These are phyloP conservation scores for Calycopis cecrops DNA, from an alignment of 1,140 invertebrate species.

Conservation along the genomic window DNA sequence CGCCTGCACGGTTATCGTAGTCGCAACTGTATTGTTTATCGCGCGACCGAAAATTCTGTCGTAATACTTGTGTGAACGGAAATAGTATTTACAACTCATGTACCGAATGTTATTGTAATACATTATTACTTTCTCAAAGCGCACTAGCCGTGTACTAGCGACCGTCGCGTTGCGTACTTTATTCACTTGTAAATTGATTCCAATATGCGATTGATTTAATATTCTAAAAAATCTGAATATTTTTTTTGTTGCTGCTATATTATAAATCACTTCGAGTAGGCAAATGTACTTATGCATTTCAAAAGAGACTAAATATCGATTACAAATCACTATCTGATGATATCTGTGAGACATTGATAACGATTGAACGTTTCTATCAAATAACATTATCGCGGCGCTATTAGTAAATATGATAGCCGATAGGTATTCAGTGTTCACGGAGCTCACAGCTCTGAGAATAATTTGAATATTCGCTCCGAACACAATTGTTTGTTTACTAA, in stretches of 20 bases:
- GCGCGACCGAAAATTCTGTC: slow-evolving; percentile 9
- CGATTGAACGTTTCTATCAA: too few relatives aligned
- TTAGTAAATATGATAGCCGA: too few relatives aligned
- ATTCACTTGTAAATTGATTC: slow-evolving; percentile 2
- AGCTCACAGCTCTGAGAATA: too few relatives aligned
- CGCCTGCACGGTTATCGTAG: not conserved
- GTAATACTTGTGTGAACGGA: slow-evolving; percentile 12
- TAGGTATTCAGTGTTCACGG: too few relatives aligned
- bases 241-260: too few relatives aligned
- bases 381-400: too few relatives aligned
- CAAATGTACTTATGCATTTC: too few relatives aligned
- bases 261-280: too few relatives aligned
- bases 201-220: not conserved
- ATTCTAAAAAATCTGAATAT: too few relatives aligned
- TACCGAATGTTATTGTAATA: slow-evolving; percentile 13
- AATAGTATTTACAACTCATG: slow-evolving; percentile 15
- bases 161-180: not conserved
- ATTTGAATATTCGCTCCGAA: slow-evolving; percentile 18
- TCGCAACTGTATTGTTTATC: slow-evolving; percentile 3
- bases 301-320: too few relatives aligned
- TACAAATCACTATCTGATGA: too few relatives aligned
- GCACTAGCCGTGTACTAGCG: not conserved
- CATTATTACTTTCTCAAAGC: slow-evolving; percentile 14
- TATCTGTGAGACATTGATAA: too few relatives aligned
- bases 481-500: slow-evolving; percentile 56